Percentiles rank a stretch among this genome's conserved stretches.
Conservation (phyloP, 1,140 invertebrate genomes). For the Papilio polyxenes region DNA sequence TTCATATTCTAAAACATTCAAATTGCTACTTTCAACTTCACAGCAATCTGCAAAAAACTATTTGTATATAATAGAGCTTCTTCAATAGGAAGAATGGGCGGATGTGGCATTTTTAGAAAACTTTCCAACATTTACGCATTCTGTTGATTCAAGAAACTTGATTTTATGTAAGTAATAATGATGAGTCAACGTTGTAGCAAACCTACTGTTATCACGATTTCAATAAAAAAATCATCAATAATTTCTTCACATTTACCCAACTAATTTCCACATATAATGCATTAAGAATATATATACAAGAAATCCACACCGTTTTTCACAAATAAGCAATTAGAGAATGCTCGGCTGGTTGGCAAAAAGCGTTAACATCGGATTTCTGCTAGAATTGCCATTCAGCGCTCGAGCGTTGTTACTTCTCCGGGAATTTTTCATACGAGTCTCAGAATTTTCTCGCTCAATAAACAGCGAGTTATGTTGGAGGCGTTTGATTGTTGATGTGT, state of each 20-base stretch:
- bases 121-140: background rate
- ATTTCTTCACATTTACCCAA: conserved; percentile 8
- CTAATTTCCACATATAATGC: conserved; percentile 36
- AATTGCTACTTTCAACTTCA: too few species aligned
- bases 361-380: conserved; percentile 35
- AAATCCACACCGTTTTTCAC: conserved; percentile 12
- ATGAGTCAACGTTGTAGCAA: background rate
- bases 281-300: conserved; percentile 23
- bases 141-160: background rate
- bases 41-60: too few species aligned
- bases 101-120: background rate
- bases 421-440: conserved; percentile 29
- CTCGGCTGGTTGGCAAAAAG: conserved; percentile 13
- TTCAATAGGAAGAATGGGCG: background rate
- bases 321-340: conserved; percentile 31
- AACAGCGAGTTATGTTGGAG: conserved; percentile 29
- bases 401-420: conserved; percentile 23
- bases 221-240: conserved; percentile 26
- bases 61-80: background rate
- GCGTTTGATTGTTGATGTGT: conserved; percentile 35
- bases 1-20: too few species aligned
- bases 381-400: conserved; percentile 17
- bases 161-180: conserved; percentile 14
- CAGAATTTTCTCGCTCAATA: conserved; percentile 30
- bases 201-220: conserved; percentile 15